Evolutionary conservation across 2,113 vertebrate genomes (phyloP), one percentile per base, ranked within the genome.

Genomic region (Ursus arctos): DNA sequence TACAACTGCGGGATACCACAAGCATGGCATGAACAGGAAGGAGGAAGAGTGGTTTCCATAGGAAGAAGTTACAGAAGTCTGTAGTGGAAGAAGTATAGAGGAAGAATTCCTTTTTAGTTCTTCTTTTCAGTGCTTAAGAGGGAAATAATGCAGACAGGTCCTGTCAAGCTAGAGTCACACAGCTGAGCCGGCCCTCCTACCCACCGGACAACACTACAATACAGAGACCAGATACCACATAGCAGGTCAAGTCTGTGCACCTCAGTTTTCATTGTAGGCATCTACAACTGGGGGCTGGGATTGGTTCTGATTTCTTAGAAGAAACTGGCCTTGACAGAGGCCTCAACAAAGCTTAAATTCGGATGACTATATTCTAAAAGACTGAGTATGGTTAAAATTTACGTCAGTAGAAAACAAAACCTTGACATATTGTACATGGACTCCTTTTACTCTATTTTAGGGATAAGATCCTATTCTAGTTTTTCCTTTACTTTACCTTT

Each of bases 281-380:
- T 36, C 33, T 51, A 91, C 8, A 83, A 51, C 6, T 53, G 10
- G 33, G 85, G 61, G 13, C 21, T 86, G 36, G 61, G 31, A 55
- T 14, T 57, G 51, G 2, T 77, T 77, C 53, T 24, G 26, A 82
- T 67, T 95, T 95, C 82, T 97, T 72, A 88, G 49, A 94, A 80
- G 72, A 97, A 91, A 91, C 0, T 84, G 22, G 28, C 31, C 26
- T 91, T 71, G 63, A 89, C 13, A 93, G 63, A 85, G 61, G 74
- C 85, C 61, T 81, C 40, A 87, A 14, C 40, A 96, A 53, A 85
- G 77, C 24, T 74, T 63, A 82, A 95, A 91, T 74, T 77, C 2
- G 36, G 36, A 82, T n/a, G 36, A 91, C 49, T 72, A 81, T 9
- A 79, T 36, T 86, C 77, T 80, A 83, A 43, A 96, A 89, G 57